These are phyloP conservation scores for Adelphocoris suturalis DNA, from an alignment of 2,888 invertebrate species.

Conservation along the genomic window DNA sequence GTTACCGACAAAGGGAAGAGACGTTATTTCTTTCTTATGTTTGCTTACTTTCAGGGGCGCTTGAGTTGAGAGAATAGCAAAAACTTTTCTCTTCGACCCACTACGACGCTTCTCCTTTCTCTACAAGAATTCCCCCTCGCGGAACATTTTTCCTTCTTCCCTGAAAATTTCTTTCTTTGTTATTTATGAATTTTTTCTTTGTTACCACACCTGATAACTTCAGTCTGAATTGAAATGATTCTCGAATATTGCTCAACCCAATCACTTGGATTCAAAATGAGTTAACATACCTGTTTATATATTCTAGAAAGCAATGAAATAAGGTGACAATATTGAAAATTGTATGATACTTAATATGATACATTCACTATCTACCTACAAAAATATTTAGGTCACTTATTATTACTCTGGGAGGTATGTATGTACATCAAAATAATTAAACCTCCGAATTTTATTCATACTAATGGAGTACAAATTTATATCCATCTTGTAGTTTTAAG, in stretches of 20 bases:
- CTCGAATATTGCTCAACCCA: neutral
- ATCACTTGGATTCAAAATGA: neutral
- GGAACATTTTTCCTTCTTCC: conserved; percentile 16
- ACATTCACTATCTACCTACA: too few relatives aligned
- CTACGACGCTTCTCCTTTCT: conserved; percentile 46
- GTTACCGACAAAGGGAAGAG: conserved; percentile 69
- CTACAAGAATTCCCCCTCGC: conserved; percentile 44
- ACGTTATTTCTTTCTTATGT: conserved; percentile 72
- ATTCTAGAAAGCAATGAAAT: too few relatives aligned
- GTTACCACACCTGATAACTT: conserved; percentile 35
- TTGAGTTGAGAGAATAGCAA: conserved; percentile 65
- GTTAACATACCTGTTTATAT: too few relatives aligned
- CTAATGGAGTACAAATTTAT: too few relatives aligned
- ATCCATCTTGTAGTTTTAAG: too few relatives aligned
- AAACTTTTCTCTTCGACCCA: conserved; percentile 56
- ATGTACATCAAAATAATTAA: too few relatives aligned
- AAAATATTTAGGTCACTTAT: too few relatives aligned
- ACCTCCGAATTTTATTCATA: too few relatives aligned
- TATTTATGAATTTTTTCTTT: neutral
- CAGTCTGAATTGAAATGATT: neutral
- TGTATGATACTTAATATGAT: too few relatives aligned
- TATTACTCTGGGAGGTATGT: too few relatives aligned
- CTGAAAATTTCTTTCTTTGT: neutral
- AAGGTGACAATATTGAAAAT: too few relatives aligned
- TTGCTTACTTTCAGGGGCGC: conserved; percentile 68